Conservation (phyloP, 1,140 invertebrate species). For the Adelges cooleyi region DNA sequence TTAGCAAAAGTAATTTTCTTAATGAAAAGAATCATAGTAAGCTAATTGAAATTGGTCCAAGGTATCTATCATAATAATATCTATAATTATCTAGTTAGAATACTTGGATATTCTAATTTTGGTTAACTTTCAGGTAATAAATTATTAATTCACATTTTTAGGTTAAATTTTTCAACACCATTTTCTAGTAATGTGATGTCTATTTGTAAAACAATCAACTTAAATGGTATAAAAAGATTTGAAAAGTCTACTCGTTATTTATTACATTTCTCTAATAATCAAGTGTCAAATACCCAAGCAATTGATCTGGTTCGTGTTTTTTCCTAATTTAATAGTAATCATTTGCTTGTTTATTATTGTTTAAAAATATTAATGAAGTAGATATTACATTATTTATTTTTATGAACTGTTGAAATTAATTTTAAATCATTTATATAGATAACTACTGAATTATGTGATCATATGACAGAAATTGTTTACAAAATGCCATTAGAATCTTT, state of each 20-base stretch:
- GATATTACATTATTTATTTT: not conserved
- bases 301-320: slow-evolving; percentile 21
- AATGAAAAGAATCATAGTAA: slow-evolving; percentile 40
- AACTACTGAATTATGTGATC: slow-evolving; percentile 53
- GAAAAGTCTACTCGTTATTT: slow-evolving; percentile 72
- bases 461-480: slow-evolving; percentile 73
- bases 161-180: slow-evolving; percentile 86
- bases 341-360: not conserved
- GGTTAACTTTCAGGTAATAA: not conserved
- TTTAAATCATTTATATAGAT: slow-evolving; percentile 27
- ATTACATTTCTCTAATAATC: slow-evolving; percentile 42
- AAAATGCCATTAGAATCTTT: slow-evolving; percentile 55
- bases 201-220: slow-evolving; percentile 72
- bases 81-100: not conserved
- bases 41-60: slow-evolving; percentile 67
- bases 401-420: not conserved
- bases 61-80: slow-evolving; percentile 42
- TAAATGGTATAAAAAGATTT: slow-evolving; percentile 59
- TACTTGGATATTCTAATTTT: not conserved
- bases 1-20: slow-evolving; percentile 41
- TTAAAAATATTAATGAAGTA: not conserved
- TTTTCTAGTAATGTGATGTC: slow-evolving; percentile 91
- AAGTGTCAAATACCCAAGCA: slow-evolving; percentile 5
- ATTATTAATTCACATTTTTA: slow-evolving; percentile 38
- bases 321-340: not conserved